Percentiles rank a stretch among this genome's conserved stretches.
These are phyloP conservation scores for Graptemys geographica DNA, from an alignment of 2,797 vertebrate species.

Conservation along the genomic window DNA sequence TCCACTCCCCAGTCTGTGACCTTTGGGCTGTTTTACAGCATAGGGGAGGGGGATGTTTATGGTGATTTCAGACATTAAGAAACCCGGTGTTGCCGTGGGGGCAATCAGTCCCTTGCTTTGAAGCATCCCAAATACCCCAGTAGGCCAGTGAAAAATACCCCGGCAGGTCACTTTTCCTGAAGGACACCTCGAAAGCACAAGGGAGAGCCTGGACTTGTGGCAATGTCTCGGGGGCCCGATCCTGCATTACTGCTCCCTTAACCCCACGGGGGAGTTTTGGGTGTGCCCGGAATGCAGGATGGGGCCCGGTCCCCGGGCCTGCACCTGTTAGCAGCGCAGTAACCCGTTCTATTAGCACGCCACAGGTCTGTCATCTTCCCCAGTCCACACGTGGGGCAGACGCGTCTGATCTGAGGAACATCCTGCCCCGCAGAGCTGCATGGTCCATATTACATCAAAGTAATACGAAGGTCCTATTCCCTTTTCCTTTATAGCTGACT, in stretches of 20 bases:
- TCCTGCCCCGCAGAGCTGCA: too few relatives aligned
- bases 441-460: too few relatives aligned
- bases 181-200: not conserved
- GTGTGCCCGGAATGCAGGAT: not conserved
- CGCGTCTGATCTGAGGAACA: too few relatives aligned
- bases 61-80: not conserved
- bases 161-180: not conserved
- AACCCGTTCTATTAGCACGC: too few relatives aligned
- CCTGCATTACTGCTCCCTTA: too few relatives aligned
- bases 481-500: too few relatives aligned
- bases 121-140: not conserved
- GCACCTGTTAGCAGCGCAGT: not conserved
- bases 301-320: not conserved
- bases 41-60: too few relatives aligned
- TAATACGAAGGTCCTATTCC: too few relatives aligned
- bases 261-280: not conserved
- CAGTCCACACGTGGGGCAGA: not conserved
- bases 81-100: not conserved
- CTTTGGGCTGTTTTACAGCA: not conserved
- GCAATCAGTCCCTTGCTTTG: not conserved
- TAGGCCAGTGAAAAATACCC: not conserved
- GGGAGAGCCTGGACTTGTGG: not conserved
- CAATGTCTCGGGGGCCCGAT: not conserved
- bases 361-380: too few relatives aligned
- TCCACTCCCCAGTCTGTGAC: not conserved